Base-by-base conservation (phyloP, 2,888 invertebrate species). In the Elysia crispata region DNA sequence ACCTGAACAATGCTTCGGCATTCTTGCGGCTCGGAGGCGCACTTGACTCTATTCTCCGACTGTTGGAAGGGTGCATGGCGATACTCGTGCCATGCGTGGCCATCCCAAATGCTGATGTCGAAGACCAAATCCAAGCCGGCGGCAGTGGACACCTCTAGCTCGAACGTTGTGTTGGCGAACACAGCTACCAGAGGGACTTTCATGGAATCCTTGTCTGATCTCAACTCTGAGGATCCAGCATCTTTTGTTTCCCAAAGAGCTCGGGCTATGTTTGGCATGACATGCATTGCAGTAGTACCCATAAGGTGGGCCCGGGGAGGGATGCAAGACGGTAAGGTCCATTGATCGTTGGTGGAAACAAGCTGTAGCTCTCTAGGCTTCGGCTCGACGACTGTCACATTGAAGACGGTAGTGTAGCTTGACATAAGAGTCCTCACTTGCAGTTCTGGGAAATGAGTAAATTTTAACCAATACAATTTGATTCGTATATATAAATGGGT, bases 91-190 rank as follows among this genome's bases (percentile, higher is more conserved):
- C 41, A 67, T 30, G 66, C 83, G 81, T 41, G 79, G 81, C 64
- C 67, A 60, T 78, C 77, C 70, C 72, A 67, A 60, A 81, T 60
- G 50, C n/a, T 69, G 73, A 86, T 84, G 49, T 77, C 80, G 77
- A 88, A 89, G 75, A 86, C 85, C 81, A 88, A 79, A 72, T 88
- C 85, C 67, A 83, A 83, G 76, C 89, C 89, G 72, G 86, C 83
- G 50, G 86, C 66, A 77, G 88, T 86, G 0, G 86, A 86, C 1
- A 85, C 85, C 74, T 86, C 86, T 72, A 89, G 64, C 13, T 72
- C 70, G 25, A 86, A 75, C 0, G 81, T 74, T 20, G 83, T 82
- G 80, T 86, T 83, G 30, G 82, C 81, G 80, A 88, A 89, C 20
- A 87, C 87, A 6, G 86, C 83, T 64, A 87, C 82, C 28, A 83